Evolutionary conservation across 2,113 vertebrate species (phyloP), one percentile per base, ranked within the genome.

Genomic region (Echinops telfairi): DNA sequence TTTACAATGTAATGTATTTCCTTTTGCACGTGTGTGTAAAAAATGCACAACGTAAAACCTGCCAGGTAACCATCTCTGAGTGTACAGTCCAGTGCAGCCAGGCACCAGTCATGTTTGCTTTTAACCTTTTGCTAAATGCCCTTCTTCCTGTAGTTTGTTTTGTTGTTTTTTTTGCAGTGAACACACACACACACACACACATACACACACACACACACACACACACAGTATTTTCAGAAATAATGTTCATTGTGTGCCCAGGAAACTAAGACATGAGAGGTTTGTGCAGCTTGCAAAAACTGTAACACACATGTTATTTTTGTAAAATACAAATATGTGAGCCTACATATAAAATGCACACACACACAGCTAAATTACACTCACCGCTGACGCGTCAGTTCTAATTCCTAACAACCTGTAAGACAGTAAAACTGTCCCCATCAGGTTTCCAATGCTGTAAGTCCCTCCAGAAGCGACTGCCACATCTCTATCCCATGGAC

Each of bases 71-170:
- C 10, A 6, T 43, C 36, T 73, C 36, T 20, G 22, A 10, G 19
- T 73, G 33, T 73, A 22, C 20, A 8, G 22, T 8, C 33, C 33
- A 73, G 17, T 73, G 19, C 71, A 73, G 22, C 6, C 33, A 53
- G 22, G 33, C 20, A 73, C 33, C n/a, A 82, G 60, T 82, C 19
- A 75, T 86, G 91, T 0, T 86, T 43, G 91, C 53, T 86, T 93
- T 87, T 76, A 93, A 91, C 58, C 92, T 58, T 88, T 88, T 87
- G 84, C 57, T 82, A 64, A 82, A 27, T 83, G 62, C 27, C 15
- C 29, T 83, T 78, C 36, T 5, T 40, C 40, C 40, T 53, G 12
- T 53, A 6, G 47, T 53, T 53, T 53, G 4, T 40, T 40, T 60
- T 60, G 4, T 17, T 23, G n/a, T 91, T 9, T 73, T 75, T 64